These are phyloP conservation scores for Pediacus dermestoides DNA, from an alignment of 2,888 invertebrate species.

Conservation along the genomic window DNA sequence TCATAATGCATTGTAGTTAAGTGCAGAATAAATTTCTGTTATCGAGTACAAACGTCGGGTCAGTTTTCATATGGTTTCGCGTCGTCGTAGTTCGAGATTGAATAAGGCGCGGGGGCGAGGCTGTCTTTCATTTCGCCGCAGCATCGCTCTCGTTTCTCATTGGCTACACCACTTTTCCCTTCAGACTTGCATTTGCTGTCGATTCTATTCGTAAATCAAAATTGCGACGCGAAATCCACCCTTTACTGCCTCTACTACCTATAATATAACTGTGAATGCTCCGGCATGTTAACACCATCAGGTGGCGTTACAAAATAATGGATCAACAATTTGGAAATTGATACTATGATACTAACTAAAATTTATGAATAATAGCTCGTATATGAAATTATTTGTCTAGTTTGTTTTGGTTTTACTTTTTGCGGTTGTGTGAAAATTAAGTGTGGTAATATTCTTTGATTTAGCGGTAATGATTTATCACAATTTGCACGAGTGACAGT, in stretches of 20 bases:
- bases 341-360: too few relatives aligned
- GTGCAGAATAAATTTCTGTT: too few relatives aligned
- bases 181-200: slow-evolving; percentile 49
- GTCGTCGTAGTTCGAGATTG: slow-evolving; percentile 25
- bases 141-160: slow-evolving; percentile 41
- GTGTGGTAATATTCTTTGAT: slow-evolving; percentile 37
- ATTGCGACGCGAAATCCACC: slow-evolving; percentile 42
- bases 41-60: slow-evolving; percentile 19
- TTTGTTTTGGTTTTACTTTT: too few relatives aligned
- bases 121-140: slow-evolving; percentile 34
- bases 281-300: too few relatives aligned
- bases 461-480: slow-evolving; percentile 42
- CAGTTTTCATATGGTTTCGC: slow-evolving; percentile 22
- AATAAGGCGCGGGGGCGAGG: slow-evolving; percentile 28
- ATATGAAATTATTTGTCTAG: too few relatives aligned
- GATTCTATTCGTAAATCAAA: slow-evolving; percentile 53
- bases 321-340: too few relatives aligned
- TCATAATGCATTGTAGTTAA: too few relatives aligned
- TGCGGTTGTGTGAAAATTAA: too few relatives aligned
- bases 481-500: slow-evolving; percentile 42
- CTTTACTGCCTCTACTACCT: slow-evolving; percentile 39
- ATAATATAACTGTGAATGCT: too few relatives aligned
- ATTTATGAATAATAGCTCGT: too few relatives aligned
- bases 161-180: slow-evolving; percentile 42
- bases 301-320: too few relatives aligned